Evolutionary conservation across 2,888 invertebrate genomes (phyloP), one percentile per base, ranked within the genome.

Genomic region (Cataglyphis cursor): DNA sequence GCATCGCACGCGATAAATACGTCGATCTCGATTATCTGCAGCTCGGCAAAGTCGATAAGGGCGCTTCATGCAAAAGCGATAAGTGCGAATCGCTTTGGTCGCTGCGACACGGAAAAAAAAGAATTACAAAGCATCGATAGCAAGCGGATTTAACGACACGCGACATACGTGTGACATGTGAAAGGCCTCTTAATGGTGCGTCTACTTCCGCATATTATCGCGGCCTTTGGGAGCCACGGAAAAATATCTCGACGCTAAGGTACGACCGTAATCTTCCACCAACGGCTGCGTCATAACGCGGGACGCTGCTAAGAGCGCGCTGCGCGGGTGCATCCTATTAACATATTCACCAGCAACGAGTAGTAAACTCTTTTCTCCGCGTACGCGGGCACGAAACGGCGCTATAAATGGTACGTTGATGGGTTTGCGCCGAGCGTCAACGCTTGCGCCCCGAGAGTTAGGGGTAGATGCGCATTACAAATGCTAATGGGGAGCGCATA

Each of bases 401-500:
- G 85, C 90, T 90, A 91, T 92, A 93, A 93, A 92, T 88, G 90
- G 88, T 83, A 88, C 89, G 92, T 88, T 92, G 92, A 93, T 92
- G 92, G 89, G 90, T 92, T 92, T 90, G 92, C 92, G 90, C 91
- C 51, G 91, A 92, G 90, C 91, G 92, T 91, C 90, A 92, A 92
- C 91, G 91, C 88, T 90, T 86, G 90, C 88, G 87, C 85, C 86
- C 88, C 89, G 87, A 88, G 87, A 88, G 92, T 89, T 92, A 91
- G 91, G 91, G 91, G 91, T 90, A 90, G 91, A 89, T 82, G 88
- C 91, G 92, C 93, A 93, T 94, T 94, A 93, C 94, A 92, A 93
- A 94, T 94, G 94, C 92, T 94, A 94, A 94, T 94, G 93, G 92
- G 92, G 92, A 90, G 92, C 91, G 90, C 93, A 92, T 91, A 91